phyloP scores from a whole-genome alignment of 2,113 vertebrate species.

The Sceloporus tristichus region DNA sequence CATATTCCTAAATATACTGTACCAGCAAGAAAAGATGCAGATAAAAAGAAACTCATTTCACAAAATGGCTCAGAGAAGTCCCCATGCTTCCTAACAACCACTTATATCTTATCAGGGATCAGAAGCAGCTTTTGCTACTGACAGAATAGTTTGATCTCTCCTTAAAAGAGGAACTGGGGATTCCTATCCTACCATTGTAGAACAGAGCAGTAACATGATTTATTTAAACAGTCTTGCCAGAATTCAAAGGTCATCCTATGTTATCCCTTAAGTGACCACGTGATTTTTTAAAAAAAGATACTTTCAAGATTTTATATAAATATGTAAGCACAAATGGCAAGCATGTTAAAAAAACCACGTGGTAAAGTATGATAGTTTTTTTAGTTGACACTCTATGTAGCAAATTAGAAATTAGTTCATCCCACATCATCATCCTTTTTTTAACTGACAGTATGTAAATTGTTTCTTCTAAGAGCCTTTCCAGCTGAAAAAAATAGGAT shows the following conservation, averaged over 20 bases:
- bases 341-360: slow-evolving; percentile 29
- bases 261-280: slow-evolving; percentile 26
- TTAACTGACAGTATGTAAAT: background rate
- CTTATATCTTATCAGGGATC: slow-evolving; percentile 22
- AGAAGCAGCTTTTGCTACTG: background rate
- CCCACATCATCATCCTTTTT: background rate
- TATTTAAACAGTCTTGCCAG: background rate
- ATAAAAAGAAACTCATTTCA: background rate
- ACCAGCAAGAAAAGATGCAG: slow-evolving; percentile 5
- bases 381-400: slow-evolving; percentile 38
- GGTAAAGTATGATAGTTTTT: slow-evolving; percentile 37
- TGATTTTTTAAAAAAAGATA: slow-evolving; percentile 14
- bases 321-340: slow-evolving; percentile 34
- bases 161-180: background rate
- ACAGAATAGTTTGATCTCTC: background rate
- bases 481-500: too few relatives aligned
- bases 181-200: background rate
- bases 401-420: slow-evolving; percentile 13
- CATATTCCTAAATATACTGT: slow-evolving; percentile 38
- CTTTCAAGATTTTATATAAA: slow-evolving; percentile 37
- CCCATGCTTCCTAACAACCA: slow-evolving; percentile 37
- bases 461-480: too few relatives aligned
- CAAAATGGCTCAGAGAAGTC: accelerated
- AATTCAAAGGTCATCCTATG: slow-evolving; percentile 6
- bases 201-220: background rate